Base-by-base conservation (phyloP, 2,888 invertebrate species). In the Hoplodrina blanda region DNA sequence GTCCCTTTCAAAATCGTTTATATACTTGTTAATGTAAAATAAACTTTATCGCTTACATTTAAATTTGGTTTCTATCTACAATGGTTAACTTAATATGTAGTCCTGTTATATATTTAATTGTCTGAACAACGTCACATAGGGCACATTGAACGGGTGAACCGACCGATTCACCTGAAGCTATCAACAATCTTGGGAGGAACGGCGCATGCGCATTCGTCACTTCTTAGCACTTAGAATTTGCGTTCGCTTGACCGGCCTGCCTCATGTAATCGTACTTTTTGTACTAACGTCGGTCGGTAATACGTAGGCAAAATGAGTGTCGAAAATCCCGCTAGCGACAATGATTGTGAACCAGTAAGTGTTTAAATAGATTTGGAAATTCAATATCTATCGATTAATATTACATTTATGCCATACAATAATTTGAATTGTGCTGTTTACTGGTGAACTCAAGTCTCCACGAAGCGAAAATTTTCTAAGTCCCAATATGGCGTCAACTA, bases 401-500 rank as follows among this genome's bases (percentile, higher is more conserved):
- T 69, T 72, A 69, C 65, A 75, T 85, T 86, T 76, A 78, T 64
- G 57, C 69, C 53, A 61, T 57, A 72, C 54, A 60, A 78, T 59
- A 41, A 62, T 66, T 52, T 75, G 69, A 75, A 83, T 88, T 83
- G 76, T 78, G 80, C 86, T 90, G 87, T 96, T 94, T 95, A 94
- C 96, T 96, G 93, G 95, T 97, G 96, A 88, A 93, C 91, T 88
- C 87, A 89, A 88, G 90, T 89, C 89, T 87, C 82, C 91, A 91
- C 91, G 91, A 92, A 92, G 91, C 96, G 94, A 95, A 96, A 95
- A 91, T 96, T 96, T 96, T 96, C 96, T 96, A 98, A 98, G 98
- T 98, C 97, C 97, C 97, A 98, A 98, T 97, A 98, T 98, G 98
- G 98, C 98, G 98, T 97, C 98, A 97, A 97, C 96, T 96, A 96